Base-by-base conservation (phyloP, 2,113 vertebrate genomes). In the Chloebia gouldiae region DNA sequence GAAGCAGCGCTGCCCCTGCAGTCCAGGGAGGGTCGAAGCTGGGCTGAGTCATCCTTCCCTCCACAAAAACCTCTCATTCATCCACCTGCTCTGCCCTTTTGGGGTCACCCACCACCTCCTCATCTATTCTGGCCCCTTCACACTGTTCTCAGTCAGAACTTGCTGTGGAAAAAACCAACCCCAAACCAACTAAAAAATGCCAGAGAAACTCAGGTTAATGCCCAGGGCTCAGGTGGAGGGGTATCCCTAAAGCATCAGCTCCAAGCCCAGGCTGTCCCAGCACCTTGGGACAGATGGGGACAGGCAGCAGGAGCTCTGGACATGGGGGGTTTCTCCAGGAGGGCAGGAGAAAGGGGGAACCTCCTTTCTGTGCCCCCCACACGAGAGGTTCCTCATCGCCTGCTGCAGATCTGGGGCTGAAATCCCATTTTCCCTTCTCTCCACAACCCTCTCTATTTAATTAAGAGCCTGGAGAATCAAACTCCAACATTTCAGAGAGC, bases 251-350 rank as follows among this genome's bases (percentile, higher is more conserved):
- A 23, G 18, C 15, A 14, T 17, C 57, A 81, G 2, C 31, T 18
- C 79, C 4, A 5, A 65, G 23, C 24, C 51, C 56, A n/a, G 40
- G 69, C 25, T 89, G 87, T 25, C 24, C 53, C n/a, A 31, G 59
- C 7, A 54, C 2, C 6, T 0, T 0, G 22, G 42, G 44, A 60
- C 73, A 3, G 7, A 9, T 0, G 5, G 61, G 49, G 47, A 63
- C 50, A 60, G 37, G 33, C 9, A 6, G 76, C 15, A 49, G 70
- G 8, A 44, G 47, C 23, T 51, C 39, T 9, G 19, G 19, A 21
- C 1, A 2, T 20, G 28, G 31, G 31, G 28, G 9, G 6, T 27
- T 23, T 60, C 28, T 69, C 61, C 56, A 68, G 57, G 33, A 63
- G 40, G 14, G 47, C 35, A 65, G n/a, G 40, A 86, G 39, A 42